A percentile compares a stretch with the other conserved stretches of the same genome.
Conservation (phyloP, 2,888 invertebrate genomes). For the Acanthosepion pharaonis region DNA sequence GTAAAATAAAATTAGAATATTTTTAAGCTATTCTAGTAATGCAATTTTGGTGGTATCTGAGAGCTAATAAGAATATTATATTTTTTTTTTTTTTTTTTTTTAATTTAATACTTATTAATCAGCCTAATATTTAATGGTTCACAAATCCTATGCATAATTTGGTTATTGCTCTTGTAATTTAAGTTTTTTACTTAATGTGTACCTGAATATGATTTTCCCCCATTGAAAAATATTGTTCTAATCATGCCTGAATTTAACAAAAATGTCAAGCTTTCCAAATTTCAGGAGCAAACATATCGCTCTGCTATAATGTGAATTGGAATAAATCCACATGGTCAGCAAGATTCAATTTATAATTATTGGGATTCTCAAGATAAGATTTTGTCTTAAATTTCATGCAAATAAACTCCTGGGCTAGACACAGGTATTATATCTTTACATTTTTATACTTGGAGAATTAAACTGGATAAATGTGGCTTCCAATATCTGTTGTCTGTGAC, state of each 20-base stretch:
- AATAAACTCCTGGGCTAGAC: not conserved
- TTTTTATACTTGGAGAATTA: not conserved
- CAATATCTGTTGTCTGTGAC: not conserved
- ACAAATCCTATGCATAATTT: too few species aligned
- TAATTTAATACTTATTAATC: too few species aligned
- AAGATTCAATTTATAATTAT: not conserved
- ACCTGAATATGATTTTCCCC: not conserved
- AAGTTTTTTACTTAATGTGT: too few species aligned
- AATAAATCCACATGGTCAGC: not conserved
- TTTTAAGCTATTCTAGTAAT: too few species aligned
- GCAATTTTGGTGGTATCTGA: too few species aligned
- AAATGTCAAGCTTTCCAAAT: not conserved
- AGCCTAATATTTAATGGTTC: too few species aligned
- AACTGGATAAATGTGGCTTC: slow-evolving; percentile 33
- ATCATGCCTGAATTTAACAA: not conserved
- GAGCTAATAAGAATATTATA: too few species aligned
- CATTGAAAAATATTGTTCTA: not conserved
- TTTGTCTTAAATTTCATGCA: not conserved
- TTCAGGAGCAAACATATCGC: not conserved
- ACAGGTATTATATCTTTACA: not conserved
- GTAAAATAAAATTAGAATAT: too few species aligned
- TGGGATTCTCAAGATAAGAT: not conserved
- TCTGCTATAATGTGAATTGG: not conserved
- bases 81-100: too few species aligned
- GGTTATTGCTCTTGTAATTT: too few species aligned